Percentiles rank a stretch among this genome's conserved stretches.
These are phyloP conservation scores for Chauna torquata DNA, from an alignment of 2,113 vertebrate species.

Conservation along the genomic window DNA sequence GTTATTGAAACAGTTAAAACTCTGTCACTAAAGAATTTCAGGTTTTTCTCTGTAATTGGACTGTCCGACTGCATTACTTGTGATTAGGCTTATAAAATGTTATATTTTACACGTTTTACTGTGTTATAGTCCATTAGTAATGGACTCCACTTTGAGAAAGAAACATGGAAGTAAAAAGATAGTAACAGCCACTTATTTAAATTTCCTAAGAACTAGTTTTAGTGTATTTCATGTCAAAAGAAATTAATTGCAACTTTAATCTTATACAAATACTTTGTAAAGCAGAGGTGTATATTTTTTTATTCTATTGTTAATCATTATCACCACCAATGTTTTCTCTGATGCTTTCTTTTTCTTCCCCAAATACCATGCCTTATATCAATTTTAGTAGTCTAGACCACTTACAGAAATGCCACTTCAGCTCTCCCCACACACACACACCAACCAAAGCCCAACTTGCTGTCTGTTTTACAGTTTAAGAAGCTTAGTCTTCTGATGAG, in stretches of 20 bases:
- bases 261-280: not conserved
- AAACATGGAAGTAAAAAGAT: not conserved
- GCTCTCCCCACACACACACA: not conserved
- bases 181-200: not conserved
- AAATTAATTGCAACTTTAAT: not conserved
- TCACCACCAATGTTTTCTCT: not conserved
- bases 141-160: not conserved
- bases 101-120: not conserved
- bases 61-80: not conserved
- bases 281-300: not conserved
- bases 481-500: not conserved
- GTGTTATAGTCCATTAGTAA: not conserved
- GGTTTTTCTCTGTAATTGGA: not conserved
- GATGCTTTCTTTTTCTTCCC: not conserved
- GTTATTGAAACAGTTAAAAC: not conserved
- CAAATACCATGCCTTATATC: not conserved
- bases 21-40: not conserved
- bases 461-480: not conserved
- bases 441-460: not conserved
- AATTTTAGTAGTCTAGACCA: not conserved
- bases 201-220: not conserved
- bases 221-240: not conserved
- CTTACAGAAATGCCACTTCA: not conserved
- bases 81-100: not conserved
- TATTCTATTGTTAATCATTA: not conserved